Evolutionary conservation across 1,140 invertebrate species (phyloP).

Genomic region (Zaprionus kolodkinae): DNA sequence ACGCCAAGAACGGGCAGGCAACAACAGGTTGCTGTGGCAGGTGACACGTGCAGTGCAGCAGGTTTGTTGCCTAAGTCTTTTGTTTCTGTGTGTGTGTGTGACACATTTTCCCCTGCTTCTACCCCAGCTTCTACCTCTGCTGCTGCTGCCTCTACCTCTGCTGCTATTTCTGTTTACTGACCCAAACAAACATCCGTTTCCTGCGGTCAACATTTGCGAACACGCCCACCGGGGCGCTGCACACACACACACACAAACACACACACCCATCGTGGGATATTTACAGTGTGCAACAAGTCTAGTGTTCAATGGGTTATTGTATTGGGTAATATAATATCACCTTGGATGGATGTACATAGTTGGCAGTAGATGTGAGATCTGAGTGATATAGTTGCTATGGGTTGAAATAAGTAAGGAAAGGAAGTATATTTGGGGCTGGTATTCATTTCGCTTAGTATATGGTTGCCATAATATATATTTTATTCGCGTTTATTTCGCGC

Average conservation of each 20-base stretch:
- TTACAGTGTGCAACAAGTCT: conserved; percentile 3
- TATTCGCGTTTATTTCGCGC: neutral
- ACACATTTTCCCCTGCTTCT: conserved; percentile 48
- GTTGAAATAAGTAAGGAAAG: neutral
- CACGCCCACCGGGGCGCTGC: conserved; percentile 34
- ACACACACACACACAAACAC: neutral
- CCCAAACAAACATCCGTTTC: conserved; percentile 80
- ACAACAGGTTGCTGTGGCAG: conserved; percentile 36
- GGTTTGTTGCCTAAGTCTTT: conserved; percentile 69
- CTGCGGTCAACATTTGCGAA: conserved; percentile 54
- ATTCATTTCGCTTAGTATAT: no score
- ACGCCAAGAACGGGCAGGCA: conserved; percentile 40
- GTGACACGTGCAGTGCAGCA: conserved; percentile 43
- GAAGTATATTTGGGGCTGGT: no score
- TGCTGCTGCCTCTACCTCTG: conserved; percentile 6
- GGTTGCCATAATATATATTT: no score
- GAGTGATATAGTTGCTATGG: no score
- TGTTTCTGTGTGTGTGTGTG: conserved; percentile 40
- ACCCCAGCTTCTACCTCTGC: conserved; percentile 5
- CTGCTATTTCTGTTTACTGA: conserved; percentile 43
- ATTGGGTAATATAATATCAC: neutral
- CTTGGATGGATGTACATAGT: neutral
- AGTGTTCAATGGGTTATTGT: neutral
- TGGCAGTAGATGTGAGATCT: neutral
- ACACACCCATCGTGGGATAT: neutral